These are phyloP conservation scores for Ernsta delagoae DNA, from an alignment of 2,888 invertebrate genomes.

Conservation along the genomic window DNA sequence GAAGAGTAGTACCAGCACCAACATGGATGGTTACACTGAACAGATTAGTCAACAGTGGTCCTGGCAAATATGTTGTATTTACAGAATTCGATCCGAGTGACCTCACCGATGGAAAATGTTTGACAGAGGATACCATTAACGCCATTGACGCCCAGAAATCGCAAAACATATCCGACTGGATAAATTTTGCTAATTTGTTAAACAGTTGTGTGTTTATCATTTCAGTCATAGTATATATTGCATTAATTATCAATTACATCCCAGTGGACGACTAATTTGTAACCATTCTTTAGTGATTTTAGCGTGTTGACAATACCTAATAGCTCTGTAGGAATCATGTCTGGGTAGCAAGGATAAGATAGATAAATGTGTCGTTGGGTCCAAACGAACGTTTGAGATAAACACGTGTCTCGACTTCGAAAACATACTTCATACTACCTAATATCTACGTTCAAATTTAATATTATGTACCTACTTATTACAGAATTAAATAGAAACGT, in stretches of 20 bases:
- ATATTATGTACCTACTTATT: no score
- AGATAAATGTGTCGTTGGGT: no score
- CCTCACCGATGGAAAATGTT: slow-evolving; percentile 51
- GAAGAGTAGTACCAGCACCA: slow-evolving; percentile 59
- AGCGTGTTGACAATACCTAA: no score
- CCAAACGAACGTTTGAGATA: no score
- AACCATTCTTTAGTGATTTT: no score
- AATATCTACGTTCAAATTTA: no score
- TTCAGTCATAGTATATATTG: slow-evolving; percentile 60
- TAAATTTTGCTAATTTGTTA: slow-evolving; percentile 67
- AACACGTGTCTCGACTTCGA: no score
- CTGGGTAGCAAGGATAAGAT: no score
- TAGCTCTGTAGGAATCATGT: no score
- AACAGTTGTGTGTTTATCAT: slow-evolving; percentile 68
- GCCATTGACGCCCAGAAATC: slow-evolving; percentile 48
- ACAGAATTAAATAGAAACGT: neutral
- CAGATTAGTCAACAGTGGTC: slow-evolving; percentile 61
- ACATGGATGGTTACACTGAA: slow-evolving; percentile 63
- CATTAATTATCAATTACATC: slow-evolving; percentile 68
- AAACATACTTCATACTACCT: no score
- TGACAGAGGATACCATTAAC: slow-evolving; percentile 53
- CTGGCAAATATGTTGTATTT: slow-evolving; percentile 72
- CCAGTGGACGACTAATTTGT: slow-evolving; percentile 55
- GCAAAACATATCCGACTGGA: slow-evolving; percentile 63
- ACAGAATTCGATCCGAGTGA: slow-evolving; percentile 73